These are phyloP conservation scores for Monochamus alternatus DNA, from an alignment of 2,888 invertebrate genomes.

Conservation along the genomic window DNA sequence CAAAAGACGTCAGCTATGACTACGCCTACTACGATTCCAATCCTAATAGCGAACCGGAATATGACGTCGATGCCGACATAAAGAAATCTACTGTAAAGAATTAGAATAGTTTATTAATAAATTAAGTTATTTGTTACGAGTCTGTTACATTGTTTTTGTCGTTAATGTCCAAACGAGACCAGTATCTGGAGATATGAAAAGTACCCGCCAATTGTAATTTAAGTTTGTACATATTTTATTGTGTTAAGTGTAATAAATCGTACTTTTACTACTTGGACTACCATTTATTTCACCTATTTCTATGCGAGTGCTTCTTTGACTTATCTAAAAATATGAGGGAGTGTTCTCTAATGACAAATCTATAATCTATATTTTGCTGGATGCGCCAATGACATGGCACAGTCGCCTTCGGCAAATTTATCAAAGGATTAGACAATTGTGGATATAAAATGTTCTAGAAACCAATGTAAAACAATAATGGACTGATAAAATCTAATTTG, in stretches of 20 bases:
- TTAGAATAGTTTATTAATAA: conserved; percentile 55
- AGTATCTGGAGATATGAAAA: conserved; percentile 49
- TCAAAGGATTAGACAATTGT: too few species aligned
- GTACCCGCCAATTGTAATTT: conserved; percentile 47
- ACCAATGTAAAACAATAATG: too few species aligned
- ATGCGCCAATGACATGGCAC: neutral
- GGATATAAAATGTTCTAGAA: too few species aligned
- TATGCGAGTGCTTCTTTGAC: too few species aligned
- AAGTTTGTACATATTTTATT: conserved; percentile 65
- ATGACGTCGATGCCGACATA: conserved; percentile 73
- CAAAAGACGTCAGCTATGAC: conserved; percentile 84
- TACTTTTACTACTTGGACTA: conserved; percentile 41
- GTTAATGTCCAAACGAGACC: conserved; percentile 35
- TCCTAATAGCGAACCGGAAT: conserved; percentile 66
- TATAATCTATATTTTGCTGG: too few species aligned
- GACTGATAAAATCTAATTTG: too few species aligned
- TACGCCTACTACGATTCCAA: conserved; percentile 86
- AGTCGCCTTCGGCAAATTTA: too few species aligned
- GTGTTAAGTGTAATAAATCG: conserved; percentile 59
- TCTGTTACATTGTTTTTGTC: conserved; percentile 55
- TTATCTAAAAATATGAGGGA: too few species aligned
- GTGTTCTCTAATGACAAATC: too few species aligned
- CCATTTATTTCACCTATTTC: too few species aligned
- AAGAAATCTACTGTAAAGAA: conserved; percentile 72
- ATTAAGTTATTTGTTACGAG: conserved; percentile 56